Evolutionary conservation across 2,888 invertebrate species (phyloP), one percentile per base, ranked within the genome.

Genomic region (Boloria selene): DNA sequence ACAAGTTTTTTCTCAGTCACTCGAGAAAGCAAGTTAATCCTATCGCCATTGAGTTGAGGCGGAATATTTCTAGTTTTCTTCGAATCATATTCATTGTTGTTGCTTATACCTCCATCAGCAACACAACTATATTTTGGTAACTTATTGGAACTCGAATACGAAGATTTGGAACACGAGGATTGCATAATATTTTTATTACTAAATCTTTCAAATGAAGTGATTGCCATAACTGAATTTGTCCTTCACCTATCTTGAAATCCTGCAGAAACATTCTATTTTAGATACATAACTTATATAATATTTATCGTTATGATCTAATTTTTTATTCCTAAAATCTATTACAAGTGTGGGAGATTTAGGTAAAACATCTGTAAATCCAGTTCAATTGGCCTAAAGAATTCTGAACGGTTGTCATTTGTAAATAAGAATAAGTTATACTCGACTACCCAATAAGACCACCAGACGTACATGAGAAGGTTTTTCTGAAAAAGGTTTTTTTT

Each of bases 1-100:
- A 81, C 54, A n/a, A 79, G 60, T 66, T 77, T 82, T 70, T 85
- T 85, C 71, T 85, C 84, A n/a, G 77, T 82, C n/a, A 82, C 75
- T 70, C 77, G 78, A 31, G 87, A 83, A 26, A 81, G 71, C 50
- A 84, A 58, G 17, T 83, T 82, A 2, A 85, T 70, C 70, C 75
- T 84, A 64, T 87, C 83, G 51, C 73, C 75, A 16, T 71, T 69
- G 2, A 88, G 70, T 68, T 88, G 86, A 0, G 88, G 86, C 3
- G 86, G 85, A 0, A 61, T n/a, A 47, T 74, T 73, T 18, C 61
- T 72, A 5, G 63, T 73, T 70, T 79, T 80, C 64, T 77, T 82
- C 3, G 58, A 51, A 45, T 69, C 74, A 65, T 70, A 68, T 71
- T 76, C 80, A 52, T 58, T 58, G 14, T 55, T 55, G 65, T 77